A percentile compares a stretch with the other conserved stretches of the same genome.
phyloP scores from a whole-genome alignment of 2,888 invertebrate genomes.

The Pseudanteris insignis region DNA sequence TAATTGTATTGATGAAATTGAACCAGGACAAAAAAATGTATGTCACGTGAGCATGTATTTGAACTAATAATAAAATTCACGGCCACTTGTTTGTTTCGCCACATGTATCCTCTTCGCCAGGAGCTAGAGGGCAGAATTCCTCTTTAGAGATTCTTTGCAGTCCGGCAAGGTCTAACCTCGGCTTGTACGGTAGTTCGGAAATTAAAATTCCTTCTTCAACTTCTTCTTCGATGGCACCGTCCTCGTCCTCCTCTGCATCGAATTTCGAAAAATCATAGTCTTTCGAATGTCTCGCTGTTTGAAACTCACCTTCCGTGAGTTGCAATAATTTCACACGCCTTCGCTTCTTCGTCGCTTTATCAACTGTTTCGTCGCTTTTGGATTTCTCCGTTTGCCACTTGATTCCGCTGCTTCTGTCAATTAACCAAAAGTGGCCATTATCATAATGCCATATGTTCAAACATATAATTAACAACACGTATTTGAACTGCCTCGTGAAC shows the following conservation, averaged over 20 bases:
- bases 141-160: constrained; percentile 58
- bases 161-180: constrained; percentile 57
- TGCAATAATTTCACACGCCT: constrained; percentile 48
- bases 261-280: constrained; percentile 61
- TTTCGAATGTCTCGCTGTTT: constrained; percentile 27
- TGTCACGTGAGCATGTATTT: no score
- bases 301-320: constrained; percentile 53
- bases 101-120: constrained; percentile 57
- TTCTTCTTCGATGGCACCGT: constrained; percentile 10
- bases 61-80: constrained; percentile 7
- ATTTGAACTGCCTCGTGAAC: no score
- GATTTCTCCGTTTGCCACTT: constrained; percentile 20
- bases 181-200: constrained; percentile 57
- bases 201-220: constrained; percentile 50
- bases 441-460: neutral
- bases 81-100: constrained; percentile 55
- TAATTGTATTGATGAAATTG: neutral
- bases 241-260: constrained; percentile 46
- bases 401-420: neutral
- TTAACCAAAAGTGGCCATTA: no score
- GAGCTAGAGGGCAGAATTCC: constrained; percentile 61
- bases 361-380: constrained; percentile 10
- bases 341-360: constrained; percentile 37
- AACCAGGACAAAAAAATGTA: no score
- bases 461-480: neutral